A percentile compares a stretch with the other conserved stretches of the same genome.
Evolutionary conservation across 1,140 invertebrate species (phyloP).

Genomic region (Venustaconcha ellipsiformis): DNA sequence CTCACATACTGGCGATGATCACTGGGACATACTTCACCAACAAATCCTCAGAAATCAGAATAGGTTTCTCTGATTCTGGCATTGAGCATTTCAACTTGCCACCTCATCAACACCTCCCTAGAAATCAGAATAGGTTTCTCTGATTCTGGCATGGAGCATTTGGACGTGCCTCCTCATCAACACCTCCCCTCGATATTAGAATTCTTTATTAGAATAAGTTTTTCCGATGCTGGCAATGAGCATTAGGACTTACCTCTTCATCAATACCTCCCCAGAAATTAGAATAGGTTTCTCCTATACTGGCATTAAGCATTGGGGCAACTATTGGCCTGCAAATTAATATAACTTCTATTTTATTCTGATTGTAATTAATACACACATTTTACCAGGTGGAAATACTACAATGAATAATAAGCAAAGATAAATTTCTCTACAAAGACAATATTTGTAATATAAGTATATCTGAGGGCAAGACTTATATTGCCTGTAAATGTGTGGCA

Average conservation of each 20-base stretch:
- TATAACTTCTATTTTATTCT: neutral
- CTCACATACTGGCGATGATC: no score
- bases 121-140: slow-evolving; percentile 56
- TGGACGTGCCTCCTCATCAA: slow-evolving; percentile 64
- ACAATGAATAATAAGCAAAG: no score
- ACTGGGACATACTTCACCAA: no score
- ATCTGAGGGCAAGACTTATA: no score
- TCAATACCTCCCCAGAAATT: slow-evolving; percentile 91
- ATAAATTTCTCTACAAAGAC: no score
- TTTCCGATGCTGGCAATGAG: slow-evolving; percentile 55
- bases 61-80: slow-evolving; percentile 56
- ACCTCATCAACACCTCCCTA: slow-evolving; percentile 55
- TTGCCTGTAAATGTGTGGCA: no score
- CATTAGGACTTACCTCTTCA: slow-evolving; percentile 64
- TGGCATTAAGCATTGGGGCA: slow-evolving; percentile 88
- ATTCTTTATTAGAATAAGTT: slow-evolving; percentile 61
- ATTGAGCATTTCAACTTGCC: slow-evolving; percentile 35
- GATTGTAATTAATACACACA: no score
- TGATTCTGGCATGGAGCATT: no score
- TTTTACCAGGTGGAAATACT: no score
- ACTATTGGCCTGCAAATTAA: slow-evolving; percentile 68
- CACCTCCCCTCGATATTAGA: slow-evolving; percentile 96
- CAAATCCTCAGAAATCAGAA: no score
- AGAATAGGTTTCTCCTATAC: slow-evolving; percentile 82
- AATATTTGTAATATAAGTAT: no score